phyloP scores from a whole-genome alignment of 1,140 invertebrate species.

The Drosophila pallidifrons region DNA sequence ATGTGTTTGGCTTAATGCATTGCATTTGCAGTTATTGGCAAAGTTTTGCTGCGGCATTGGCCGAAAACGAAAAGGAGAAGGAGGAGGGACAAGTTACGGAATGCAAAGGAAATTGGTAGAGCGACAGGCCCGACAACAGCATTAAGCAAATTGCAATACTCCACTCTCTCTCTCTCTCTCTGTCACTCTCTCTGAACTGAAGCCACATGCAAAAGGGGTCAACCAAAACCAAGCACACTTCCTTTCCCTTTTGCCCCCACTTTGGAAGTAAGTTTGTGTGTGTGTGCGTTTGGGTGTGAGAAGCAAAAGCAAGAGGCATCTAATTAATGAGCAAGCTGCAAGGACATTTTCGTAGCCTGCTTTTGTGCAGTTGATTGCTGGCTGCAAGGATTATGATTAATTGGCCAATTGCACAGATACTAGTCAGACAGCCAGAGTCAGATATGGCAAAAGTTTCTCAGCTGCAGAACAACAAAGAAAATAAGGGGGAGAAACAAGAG shows the following conservation, averaged over 20 bases:
- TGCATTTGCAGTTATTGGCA: slow-evolving; percentile 80
- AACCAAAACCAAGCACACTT: slow-evolving; percentile 9
- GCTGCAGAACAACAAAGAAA: neutral
- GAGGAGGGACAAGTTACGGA: neutral
- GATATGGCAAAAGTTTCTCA: neutral
- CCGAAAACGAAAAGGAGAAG: neutral
- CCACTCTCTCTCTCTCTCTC: neutral
- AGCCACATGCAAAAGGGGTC: slow-evolving; percentile 25
- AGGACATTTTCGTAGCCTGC: slow-evolving; percentile 6
- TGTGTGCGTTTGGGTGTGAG: neutral
- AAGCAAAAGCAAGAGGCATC: neutral
- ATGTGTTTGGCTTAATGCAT: slow-evolving; percentile 64
- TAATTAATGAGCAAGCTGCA: slow-evolving; percentile 31
- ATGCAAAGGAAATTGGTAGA: neutral
- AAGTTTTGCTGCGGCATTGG: slow-evolving; percentile 62
- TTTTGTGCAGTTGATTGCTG: slow-evolving; percentile 6
- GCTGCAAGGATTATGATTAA: slow-evolving; percentile 34
- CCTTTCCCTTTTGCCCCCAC: neutral
- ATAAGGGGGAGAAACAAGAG: neutral
- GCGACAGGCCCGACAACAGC: slow-evolving; percentile 22
- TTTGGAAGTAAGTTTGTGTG: too few species aligned
- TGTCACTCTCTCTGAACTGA: neutral
- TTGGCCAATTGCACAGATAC: slow-evolving; percentile 14
- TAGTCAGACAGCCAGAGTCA: neutral
- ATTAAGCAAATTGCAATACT: slow-evolving; percentile 37